A percentile compares a stretch with the other conserved stretches of the same genome.
Evolutionary conservation across 1,140 invertebrate genomes (phyloP).

Genomic region (Monomorium pharaonis): DNA sequence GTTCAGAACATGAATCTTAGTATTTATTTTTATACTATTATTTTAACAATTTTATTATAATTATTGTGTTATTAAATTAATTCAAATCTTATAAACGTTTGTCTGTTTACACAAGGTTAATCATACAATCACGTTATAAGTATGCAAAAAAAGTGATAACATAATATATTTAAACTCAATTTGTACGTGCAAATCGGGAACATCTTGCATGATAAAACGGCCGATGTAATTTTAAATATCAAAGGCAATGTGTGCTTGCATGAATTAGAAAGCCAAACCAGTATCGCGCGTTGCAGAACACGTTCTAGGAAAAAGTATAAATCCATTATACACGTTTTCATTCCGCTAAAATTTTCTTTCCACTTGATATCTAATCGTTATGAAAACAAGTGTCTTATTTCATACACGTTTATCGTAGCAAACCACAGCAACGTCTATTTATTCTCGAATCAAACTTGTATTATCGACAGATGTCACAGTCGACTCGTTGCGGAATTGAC

Average conservation of each 20-base stretch:
- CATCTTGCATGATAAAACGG: background rate
- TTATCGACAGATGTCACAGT: conserved; percentile 27
- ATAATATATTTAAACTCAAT: background rate
- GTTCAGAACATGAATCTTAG: too few relatives aligned
- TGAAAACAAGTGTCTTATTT: background rate
- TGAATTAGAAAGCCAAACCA: background rate
- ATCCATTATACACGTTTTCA: background rate
- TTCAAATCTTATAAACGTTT: background rate
- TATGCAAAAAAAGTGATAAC: background rate
- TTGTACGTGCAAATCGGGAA: background rate
- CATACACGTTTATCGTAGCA: background rate
- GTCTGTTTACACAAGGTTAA: background rate
- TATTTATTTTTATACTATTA: too few relatives aligned
- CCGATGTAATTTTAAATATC: conserved; percentile 24
- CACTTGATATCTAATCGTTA: background rate
- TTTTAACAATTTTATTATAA: too few relatives aligned
- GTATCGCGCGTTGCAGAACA: background rate
- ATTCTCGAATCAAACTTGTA: conserved; percentile 5
- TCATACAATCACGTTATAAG: background rate
- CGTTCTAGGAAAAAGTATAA: background rate
- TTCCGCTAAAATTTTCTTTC: background rate
- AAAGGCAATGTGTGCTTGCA: background rate
- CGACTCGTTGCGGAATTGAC: conserved; percentile 9
- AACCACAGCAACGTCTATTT: background rate
- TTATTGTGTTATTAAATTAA: background rate